Conservation (phyloP, 1,140 invertebrate genomes). For the Drosophila simulans region DNA sequence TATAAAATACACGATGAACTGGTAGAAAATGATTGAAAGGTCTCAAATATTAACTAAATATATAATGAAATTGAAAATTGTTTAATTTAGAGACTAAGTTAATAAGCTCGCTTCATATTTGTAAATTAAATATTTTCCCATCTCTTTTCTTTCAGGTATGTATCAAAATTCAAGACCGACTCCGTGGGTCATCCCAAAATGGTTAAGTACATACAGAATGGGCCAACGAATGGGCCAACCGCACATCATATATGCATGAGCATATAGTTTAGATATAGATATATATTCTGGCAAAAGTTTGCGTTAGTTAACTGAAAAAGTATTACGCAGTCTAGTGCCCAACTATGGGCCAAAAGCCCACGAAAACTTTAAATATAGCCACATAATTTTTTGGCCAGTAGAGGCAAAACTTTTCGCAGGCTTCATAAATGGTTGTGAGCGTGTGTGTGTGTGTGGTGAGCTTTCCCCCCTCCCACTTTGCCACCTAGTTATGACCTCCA, state of each 20-base stretch:
- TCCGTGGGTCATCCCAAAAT: constrained; percentile 38
- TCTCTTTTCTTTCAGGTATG: constrained; percentile 41
- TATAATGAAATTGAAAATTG: no score
- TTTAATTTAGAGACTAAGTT: not conserved
- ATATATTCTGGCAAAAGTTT: constrained; percentile 54
- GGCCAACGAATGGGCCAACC: constrained; percentile 33
- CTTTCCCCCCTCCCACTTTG: not conserved
- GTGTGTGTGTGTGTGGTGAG: constrained; percentile 4
- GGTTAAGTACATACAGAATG: constrained; percentile 44
- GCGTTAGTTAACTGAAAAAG: constrained; percentile 79
- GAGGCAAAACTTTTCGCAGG: constrained; percentile 62
- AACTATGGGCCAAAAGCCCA: constrained; percentile 35
- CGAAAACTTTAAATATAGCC: constrained; percentile 76
- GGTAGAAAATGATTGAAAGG: no score
- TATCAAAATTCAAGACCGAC: constrained; percentile 1
- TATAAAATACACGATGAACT: no score
- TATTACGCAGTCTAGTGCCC: constrained; percentile 62
- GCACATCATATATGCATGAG: constrained; percentile 16
- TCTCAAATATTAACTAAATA: no score
- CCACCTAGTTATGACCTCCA: not conserved
- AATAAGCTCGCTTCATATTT: not conserved
- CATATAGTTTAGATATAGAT: constrained; percentile 4
- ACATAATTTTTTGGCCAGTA: constrained; percentile 77
- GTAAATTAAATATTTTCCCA: constrained; percentile 13
- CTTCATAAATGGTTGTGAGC: constrained; percentile 53